A percentile compares a stretch with the other conserved stretches of the same genome.
These are phyloP conservation scores for Pitangus sulphuratus DNA, from an alignment of 2,797 vertebrate genomes.

Conservation along the genomic window DNA sequence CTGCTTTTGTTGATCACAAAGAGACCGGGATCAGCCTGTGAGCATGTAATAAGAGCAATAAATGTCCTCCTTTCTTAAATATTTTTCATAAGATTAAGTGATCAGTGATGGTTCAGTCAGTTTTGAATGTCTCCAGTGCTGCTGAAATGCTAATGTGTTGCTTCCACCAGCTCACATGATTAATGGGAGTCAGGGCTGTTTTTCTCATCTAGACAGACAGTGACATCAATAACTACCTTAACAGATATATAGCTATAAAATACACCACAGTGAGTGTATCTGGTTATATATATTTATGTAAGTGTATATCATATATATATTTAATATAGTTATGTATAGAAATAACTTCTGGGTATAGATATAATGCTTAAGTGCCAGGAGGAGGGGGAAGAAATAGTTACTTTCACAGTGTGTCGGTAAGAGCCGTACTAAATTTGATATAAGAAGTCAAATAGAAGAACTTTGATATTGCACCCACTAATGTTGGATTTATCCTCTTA, in stretches of 20 bases:
- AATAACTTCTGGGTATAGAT: not conserved
- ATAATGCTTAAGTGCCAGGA: not conserved
- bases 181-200: not conserved
- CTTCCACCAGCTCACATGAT: not conserved
- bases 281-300: not conserved
- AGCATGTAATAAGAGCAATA: not conserved
- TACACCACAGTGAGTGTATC: not conserved
- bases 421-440: not conserved
- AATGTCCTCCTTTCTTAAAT: not conserved
- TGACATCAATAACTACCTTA: not conserved
- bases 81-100: not conserved
- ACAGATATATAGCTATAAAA: not conserved
- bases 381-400: not conserved
- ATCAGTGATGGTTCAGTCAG: not conserved
- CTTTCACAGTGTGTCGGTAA: not conserved
- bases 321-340: not conserved
- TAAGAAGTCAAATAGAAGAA: not conserved
- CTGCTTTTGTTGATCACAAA: not conserved
- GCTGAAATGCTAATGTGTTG: not conserved
- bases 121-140: not conserved
- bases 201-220: not conserved
- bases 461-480: not conserved
- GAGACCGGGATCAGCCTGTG: not conserved
- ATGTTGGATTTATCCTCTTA: not conserved
- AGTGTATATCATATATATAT: not conserved